phyloP scores from a whole-genome alignment of 1,140 invertebrate species.

The Cydia pomonella region DNA sequence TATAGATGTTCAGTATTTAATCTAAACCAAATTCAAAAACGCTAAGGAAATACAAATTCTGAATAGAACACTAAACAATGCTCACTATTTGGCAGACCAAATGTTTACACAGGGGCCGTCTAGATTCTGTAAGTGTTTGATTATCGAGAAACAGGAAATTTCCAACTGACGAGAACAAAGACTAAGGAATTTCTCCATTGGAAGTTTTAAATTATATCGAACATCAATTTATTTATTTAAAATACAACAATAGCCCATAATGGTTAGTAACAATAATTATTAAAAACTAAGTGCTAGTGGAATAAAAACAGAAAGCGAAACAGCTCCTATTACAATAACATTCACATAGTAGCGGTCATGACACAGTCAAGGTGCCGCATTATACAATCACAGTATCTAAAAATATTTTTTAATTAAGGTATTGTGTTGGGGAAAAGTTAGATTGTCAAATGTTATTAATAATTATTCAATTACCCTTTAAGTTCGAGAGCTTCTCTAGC shows the following conservation, averaged over 20 bases:
- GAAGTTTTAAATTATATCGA: background rate
- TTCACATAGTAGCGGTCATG: no score
- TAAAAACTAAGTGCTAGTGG: no score
- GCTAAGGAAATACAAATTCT: background rate
- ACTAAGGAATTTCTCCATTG: background rate
- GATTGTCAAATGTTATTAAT: background rate
- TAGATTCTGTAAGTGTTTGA: background rate
- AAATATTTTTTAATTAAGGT: no score
- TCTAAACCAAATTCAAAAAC: background rate
- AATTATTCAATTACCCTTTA: background rate
- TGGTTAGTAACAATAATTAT: no score
- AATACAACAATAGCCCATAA: no score
- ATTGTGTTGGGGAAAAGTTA: background rate
- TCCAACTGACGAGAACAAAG: background rate
- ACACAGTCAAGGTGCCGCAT: no score
- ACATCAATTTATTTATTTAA: no score
- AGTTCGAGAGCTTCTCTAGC: background rate
- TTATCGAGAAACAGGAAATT: conserved; percentile 9
- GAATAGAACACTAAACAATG: background rate
- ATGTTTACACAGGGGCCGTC: background rate
- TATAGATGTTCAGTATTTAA: background rate
- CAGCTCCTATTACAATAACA: no score
- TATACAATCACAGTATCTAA: no score
- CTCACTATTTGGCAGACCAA: conserved; percentile 12
- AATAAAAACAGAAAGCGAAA: no score